Conservation (phyloP, 2,797 vertebrate species). For the Spheniscus humboldti region DNA sequence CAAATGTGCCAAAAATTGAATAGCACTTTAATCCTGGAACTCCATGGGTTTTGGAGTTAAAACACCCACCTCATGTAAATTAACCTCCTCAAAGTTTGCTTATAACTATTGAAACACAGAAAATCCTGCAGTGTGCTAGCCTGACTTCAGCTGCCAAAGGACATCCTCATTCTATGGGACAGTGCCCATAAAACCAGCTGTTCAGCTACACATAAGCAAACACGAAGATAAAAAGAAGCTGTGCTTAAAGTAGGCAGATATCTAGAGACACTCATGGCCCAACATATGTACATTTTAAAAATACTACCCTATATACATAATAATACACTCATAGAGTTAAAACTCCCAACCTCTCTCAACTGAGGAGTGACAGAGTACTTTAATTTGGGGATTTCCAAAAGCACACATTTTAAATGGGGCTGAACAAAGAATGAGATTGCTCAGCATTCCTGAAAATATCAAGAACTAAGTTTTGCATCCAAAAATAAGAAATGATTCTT, state of each 20-base stretch:
- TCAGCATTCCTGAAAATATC: conserved; percentile 31
- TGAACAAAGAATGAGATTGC: conserved; percentile 23
- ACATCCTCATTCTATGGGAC: neutral
- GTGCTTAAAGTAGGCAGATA: neutral
- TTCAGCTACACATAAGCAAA: neutral
- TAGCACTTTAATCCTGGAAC: neutral
- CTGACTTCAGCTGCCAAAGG: neutral
- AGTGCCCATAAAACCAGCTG: neutral
- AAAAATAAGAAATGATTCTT: conserved; percentile 32
- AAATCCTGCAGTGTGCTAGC: neutral
- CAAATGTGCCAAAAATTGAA: neutral
- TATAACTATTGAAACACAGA: neutral
- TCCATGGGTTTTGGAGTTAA: neutral
- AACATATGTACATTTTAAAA: neutral
- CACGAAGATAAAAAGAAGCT: neutral
- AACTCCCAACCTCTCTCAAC: neutral
- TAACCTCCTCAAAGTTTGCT: neutral
- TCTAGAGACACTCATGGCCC: neutral
- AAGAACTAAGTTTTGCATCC: neutral
- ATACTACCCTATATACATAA: neutral
- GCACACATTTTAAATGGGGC: neutral
- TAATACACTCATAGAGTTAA: neutral
- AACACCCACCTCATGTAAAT: neutral
- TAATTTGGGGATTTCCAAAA: neutral
- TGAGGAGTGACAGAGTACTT: neutral